Evolutionary conservation across 2,888 invertebrate species (phyloP).

Genomic region (Sepiola atlantica): DNA sequence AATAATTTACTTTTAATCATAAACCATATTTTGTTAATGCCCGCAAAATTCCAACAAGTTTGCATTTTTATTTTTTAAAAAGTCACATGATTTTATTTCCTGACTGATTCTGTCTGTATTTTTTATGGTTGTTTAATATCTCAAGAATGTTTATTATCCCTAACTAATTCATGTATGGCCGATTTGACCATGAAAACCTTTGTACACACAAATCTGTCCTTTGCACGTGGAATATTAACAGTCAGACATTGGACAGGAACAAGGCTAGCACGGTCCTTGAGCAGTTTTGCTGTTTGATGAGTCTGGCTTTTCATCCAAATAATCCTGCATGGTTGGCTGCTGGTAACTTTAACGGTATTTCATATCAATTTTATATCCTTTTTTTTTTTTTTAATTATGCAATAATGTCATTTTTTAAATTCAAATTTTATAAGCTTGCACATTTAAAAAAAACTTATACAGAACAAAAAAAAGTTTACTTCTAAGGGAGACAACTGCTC

Average conservation of each 20-base stretch:
- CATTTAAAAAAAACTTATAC: too few relatives aligned
- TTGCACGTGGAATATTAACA: slow-evolving; percentile 75
- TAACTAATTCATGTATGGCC: slow-evolving; percentile 65
- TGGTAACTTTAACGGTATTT: slow-evolving; percentile 75
- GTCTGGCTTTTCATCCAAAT: slow-evolving; percentile 74
- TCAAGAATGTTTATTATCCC: slow-evolving; percentile 34
- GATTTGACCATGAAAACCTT: slow-evolving; percentile 75
- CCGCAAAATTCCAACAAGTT: too few relatives aligned
- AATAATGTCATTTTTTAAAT: background rate
- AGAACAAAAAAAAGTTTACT: too few relatives aligned
- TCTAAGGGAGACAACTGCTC: too few relatives aligned
- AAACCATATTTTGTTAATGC: too few relatives aligned
- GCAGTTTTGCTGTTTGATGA: slow-evolving; percentile 74
- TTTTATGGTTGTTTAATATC: background rate
- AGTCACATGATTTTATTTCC: background rate
- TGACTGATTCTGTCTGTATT: background rate
- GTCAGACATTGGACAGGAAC: slow-evolving; percentile 70
- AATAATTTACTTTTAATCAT: too few relatives aligned
- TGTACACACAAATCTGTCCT: slow-evolving; percentile 74
- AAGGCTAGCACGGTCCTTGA: slow-evolving; percentile 75
- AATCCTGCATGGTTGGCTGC: slow-evolving; percentile 75
- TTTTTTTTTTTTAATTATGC: too few relatives aligned
- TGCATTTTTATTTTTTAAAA: too few relatives aligned
- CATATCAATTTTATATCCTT: background rate
- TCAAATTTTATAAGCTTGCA: too few relatives aligned